phyloP scores from a whole-genome alignment of 2,888 invertebrate genomes.

The Dasysyrphus tricinctus region DNA sequence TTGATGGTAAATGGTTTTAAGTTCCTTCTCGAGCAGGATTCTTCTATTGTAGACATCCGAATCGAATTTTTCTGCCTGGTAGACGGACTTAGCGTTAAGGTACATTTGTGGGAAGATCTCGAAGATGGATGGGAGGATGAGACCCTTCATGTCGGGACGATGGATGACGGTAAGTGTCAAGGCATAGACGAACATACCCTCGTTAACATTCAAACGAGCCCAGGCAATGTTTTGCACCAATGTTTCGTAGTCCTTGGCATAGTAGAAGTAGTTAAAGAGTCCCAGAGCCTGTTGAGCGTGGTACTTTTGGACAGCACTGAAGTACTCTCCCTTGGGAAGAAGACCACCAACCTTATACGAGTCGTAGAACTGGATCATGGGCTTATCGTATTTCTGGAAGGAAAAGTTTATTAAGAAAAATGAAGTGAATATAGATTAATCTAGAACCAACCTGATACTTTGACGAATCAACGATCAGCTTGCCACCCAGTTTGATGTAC shows the following conservation, averaged over 20 bases:
- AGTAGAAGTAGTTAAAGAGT: slow-evolving; percentile 87
- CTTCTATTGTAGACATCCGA: slow-evolving; percentile 81
- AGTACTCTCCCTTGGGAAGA: slow-evolving; percentile 85
- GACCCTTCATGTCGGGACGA: slow-evolving; percentile 87
- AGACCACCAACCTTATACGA: slow-evolving; percentile 82
- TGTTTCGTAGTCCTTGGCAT: slow-evolving; percentile 88
- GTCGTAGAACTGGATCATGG: slow-evolving; percentile 80
- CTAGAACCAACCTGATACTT: slow-evolving; percentile 84
- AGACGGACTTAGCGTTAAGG: slow-evolving; percentile 89
- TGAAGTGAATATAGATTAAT: background rate
- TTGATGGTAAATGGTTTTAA: slow-evolving; percentile 78
- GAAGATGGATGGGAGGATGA: slow-evolving; percentile 89
- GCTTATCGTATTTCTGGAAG: slow-evolving; percentile 77
- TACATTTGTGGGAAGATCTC: slow-evolving; percentile 91
- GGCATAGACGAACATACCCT: slow-evolving; percentile 88
- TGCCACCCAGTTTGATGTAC: slow-evolving; percentile 34
- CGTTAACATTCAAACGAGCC: slow-evolving; percentile 88
- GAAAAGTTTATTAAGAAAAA: background rate
- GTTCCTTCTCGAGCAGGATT: slow-evolving; percentile 82
- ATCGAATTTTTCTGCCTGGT: slow-evolving; percentile 86
- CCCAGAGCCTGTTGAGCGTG: slow-evolving; percentile 85
- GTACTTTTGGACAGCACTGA: slow-evolving; percentile 84
- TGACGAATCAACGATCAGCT: slow-evolving; percentile 67
- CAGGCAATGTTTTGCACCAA: slow-evolving; percentile 89
- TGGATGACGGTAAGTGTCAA: slow-evolving; percentile 88